Evolutionary conservation across 2,113 vertebrate species (phyloP).

Genomic region (Calyptommatus sinebrachiatus): DNA sequence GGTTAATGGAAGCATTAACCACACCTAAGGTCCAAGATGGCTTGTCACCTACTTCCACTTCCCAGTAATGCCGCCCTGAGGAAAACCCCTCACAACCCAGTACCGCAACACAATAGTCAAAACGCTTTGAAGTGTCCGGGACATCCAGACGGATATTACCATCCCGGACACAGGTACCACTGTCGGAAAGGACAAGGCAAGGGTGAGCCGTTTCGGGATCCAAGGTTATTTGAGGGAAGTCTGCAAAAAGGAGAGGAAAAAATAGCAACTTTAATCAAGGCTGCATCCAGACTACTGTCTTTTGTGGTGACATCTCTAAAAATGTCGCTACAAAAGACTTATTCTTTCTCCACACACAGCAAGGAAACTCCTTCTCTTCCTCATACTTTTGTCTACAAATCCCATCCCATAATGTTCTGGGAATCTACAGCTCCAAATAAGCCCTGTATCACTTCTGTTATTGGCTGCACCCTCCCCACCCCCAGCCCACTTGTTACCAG

Average conservation of each 20-base stretch:
- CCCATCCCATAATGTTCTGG: too few species aligned
- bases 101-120: constrained; percentile 17
- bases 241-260: not conserved
- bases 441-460: too few species aligned
- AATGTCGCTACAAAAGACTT: too few species aligned
- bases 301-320: too few species aligned
- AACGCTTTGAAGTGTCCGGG: constrained; percentile 10
- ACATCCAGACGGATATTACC: not conserved
- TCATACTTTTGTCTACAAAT: too few species aligned
- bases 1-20: constrained; percentile 20
- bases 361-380: too few species aligned
- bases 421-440: too few species aligned
- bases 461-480: too few species aligned
- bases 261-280: too few species aligned
- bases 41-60: constrained; percentile 24
- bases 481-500: too few species aligned
- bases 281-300: too few species aligned
- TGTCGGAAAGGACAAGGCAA: constrained; percentile 11
- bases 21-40: constrained; percentile 22
- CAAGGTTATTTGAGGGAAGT: constrained; percentile 7
- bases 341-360: too few species aligned
- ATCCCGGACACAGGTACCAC: constrained; percentile 8
- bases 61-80: constrained; percentile 28
- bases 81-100: constrained; percentile 16
- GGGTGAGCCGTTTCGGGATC: constrained; percentile 32